phyloP scores from a whole-genome alignment of 2,113 vertebrate species.

The human region DNA sequence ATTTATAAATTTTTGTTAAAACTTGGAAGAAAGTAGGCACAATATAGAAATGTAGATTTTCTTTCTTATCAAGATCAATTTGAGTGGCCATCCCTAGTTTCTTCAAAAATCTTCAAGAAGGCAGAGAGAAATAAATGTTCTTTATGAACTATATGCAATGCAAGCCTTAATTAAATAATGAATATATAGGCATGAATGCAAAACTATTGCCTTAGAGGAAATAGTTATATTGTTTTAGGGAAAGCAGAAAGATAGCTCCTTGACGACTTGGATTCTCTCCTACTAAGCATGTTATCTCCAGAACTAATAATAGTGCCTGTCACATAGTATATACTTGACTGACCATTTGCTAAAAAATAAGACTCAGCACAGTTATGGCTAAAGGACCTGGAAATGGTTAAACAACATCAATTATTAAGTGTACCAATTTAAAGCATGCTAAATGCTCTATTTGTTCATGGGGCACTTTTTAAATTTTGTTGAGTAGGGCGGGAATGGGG shows the following conservation, averaged over 20 bases:
- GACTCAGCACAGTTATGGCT: background rate
- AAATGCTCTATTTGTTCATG: background rate
- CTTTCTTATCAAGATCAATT: background rate
- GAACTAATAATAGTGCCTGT: background rate
- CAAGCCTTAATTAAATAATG: background rate
- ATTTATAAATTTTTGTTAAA: background rate
- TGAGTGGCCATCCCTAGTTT: background rate
- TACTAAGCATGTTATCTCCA: background rate
- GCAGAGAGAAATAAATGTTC: background rate
- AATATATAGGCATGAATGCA: background rate
- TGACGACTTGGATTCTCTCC: background rate
- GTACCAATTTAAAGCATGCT: background rate
- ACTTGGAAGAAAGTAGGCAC: background rate
- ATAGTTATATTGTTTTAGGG: background rate
- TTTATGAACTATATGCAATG: background rate
- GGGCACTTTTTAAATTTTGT: background rate
- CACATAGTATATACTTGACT: background rate
- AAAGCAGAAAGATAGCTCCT: background rate
- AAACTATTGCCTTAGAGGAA: background rate
- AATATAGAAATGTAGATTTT: background rate
- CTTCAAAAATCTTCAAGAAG: background rate
- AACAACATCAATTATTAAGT: background rate
- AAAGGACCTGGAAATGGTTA: background rate
- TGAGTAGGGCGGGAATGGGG: accelerated
- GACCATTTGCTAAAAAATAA: background rate